Base-by-base conservation (phyloP, 2,113 vertebrate genomes). In the Epinephelus moara region DNA sequence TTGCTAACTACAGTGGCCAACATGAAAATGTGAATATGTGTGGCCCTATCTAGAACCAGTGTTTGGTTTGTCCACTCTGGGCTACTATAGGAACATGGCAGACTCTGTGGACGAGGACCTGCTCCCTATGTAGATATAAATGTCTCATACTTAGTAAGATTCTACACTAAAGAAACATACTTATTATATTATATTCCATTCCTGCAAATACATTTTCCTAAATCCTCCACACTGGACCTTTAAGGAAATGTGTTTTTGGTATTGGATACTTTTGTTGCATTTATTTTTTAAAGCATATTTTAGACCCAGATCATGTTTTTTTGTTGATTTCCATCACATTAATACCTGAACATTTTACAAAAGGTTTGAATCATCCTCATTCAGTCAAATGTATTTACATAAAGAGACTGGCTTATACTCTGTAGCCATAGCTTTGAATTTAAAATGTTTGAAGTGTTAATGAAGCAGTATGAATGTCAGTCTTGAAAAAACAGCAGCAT, bases 371-470 rank as follows among this genome's bases (percentile, higher is more conserved):
- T 78, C 59, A 76, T 75, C 30, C 27, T 45, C 1, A 78, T 70
- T 82, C 62, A 27, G 60, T 84, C 69, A n/a, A 14, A 45, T 3
- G 45, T 13, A 21, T 85, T 50, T 75, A 73, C 81, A 88, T 37
- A 49, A 78, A 84, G 80, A 70, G 66, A 87, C 71, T 50, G 37
- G 62, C 45, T 74, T 10, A 45, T 75, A 19, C 63, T 50, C 18
- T 37, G 7, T 57, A 60, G 53, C 71, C 61, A 64, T 49, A 71
- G 50, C 56, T 59, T 11, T 30, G 70, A 79, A 52, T 70, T 64
- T 72, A 27, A 90, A 80, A 80, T 87, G 73, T 89, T 92, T 92
- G 85, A 91, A 88, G 82, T 91, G 88, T 71, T 88, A 88, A 91
- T 90, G 78, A 91, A 87, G 73, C 64, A 56, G 77, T 77, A 37